phyloP scores from a whole-genome alignment of 2,797 vertebrate species.

The Notamacropus eugenii region DNA sequence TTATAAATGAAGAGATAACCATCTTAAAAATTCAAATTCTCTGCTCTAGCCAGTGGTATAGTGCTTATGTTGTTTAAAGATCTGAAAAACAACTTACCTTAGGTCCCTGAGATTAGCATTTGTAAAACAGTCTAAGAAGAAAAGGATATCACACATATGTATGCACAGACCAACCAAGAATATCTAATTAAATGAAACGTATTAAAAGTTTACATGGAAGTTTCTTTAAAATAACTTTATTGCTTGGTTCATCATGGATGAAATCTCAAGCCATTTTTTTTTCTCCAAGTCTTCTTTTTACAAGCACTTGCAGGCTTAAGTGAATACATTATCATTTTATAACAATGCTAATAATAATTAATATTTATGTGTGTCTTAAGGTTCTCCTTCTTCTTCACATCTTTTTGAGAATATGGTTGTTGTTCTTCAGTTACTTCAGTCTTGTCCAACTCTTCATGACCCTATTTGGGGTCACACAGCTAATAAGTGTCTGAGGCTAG shows the following conservation, averaged over 20 bases:
- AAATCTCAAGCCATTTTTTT: slow-evolving; percentile 45
- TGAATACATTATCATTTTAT: neutral
- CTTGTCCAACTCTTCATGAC: neutral
- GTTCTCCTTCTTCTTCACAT: neutral
- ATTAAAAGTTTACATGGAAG: slow-evolving; percentile 26
- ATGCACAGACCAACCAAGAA: neutral
- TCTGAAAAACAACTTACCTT: slow-evolving; percentile 50
- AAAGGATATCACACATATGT: neutral
- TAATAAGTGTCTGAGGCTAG: neutral
- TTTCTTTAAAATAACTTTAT: slow-evolving; percentile 47
- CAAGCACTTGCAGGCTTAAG: neutral
- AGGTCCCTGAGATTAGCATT: slow-evolving; percentile 30
- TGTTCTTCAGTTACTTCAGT: neutral
- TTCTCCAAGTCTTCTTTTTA: slow-evolving; percentile 24
- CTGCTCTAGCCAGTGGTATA: slow-evolving; percentile 55
- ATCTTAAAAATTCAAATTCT: slow-evolving; percentile 59
- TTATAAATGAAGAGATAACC: slow-evolving; percentile 53
- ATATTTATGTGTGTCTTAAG: neutral
- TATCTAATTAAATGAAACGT: slow-evolving; percentile 22
- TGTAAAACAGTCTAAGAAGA: slow-evolving; percentile 40
- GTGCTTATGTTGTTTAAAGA: slow-evolving; percentile 33
- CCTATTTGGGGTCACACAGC: neutral
- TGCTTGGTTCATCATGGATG: neutral
- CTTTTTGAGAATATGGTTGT: neutral
- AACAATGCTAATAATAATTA: neutral